Evolutionary conservation across 92 coral and sea anemone genomes (phyloP), one percentile per base, ranked within the genome.

Genomic region (Meandrina meandrites): DNA sequence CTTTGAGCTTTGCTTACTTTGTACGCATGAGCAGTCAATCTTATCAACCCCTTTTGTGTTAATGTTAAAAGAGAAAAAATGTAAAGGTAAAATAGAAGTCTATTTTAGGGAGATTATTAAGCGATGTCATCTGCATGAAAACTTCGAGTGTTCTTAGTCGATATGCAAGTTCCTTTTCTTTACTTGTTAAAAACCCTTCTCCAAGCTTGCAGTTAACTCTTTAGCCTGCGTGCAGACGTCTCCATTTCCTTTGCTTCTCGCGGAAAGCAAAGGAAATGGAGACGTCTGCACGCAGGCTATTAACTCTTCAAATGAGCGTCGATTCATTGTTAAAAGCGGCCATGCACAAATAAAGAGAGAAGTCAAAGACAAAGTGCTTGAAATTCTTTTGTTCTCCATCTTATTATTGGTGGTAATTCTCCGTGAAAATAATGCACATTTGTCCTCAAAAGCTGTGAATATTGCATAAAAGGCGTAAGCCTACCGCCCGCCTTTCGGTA

Each of bases 381-480:
- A 31, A 32, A 67, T 24, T 54, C 57, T 78, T 48, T 85, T 85
- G 82, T 85, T 40, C 50, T 28, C 56, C 36, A 19, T 45, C 50
- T 40, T 31, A 76, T 85, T 85, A 76, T 85, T 64, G 47, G 64
- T 85, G 88, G 88, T 78, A 85, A 78, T 58, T 85, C 88, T 85
- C 88, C 88, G 82, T 85, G 82, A 76, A 85, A 50, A 78, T 76
- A 84, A 84, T 71, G 72, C 80, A 53, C 72, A 47, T 76, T 85
- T 76, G 74, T 85, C 82, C 42, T 66, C 40, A 66, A 62, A 76
- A 48, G 75, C 74, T 76, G 77, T 45, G 76, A 85, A 85, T 85
- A 40, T 28, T 85, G 88, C 60, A 85, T 76, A 85, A 85, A 67
- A 76, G 82, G 88, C 82, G 76, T 60, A 34, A 45, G 15, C 40